These are phyloP conservation scores for Marronus borbonicus DNA, from an alignment of 2,888 invertebrate genomes.

Conservation along the genomic window DNA sequence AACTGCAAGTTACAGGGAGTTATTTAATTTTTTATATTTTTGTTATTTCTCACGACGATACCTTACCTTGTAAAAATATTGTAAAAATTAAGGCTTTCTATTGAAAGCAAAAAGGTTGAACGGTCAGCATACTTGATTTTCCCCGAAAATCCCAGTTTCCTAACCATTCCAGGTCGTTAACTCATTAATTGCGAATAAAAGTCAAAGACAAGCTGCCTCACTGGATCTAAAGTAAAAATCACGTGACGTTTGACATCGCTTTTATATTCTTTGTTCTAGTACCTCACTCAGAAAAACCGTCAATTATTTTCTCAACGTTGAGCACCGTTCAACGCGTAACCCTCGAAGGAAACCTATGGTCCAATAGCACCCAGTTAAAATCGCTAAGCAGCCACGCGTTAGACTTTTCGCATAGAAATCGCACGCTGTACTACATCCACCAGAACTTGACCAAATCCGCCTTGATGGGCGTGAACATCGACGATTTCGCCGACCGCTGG, in stretches of 20 bases:
- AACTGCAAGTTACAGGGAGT: too few relatives aligned
- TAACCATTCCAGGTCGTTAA: too few relatives aligned
- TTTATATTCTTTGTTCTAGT: slow-evolving; percentile 69
- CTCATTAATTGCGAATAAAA: too few relatives aligned
- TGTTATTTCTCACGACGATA: too few relatives aligned
- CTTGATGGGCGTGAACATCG: slow-evolving; percentile 79
- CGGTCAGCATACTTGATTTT: too few relatives aligned
- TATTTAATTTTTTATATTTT: too few relatives aligned
- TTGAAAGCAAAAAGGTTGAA: too few relatives aligned
- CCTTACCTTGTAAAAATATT: too few relatives aligned
- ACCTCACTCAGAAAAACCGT: slow-evolving; percentile 76
- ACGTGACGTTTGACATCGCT: not conserved
- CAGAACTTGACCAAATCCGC: slow-evolving; percentile 73
- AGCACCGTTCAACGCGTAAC: slow-evolving; percentile 77
- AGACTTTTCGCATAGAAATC: slow-evolving; percentile 80
- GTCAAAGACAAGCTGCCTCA: too few relatives aligned
- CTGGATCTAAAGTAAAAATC: too few relatives aligned
- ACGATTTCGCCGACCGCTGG: slow-evolving; percentile 76
- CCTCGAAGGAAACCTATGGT: slow-evolving; percentile 72
- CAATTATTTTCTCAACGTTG: slow-evolving; percentile 80
- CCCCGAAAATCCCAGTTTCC: too few relatives aligned
- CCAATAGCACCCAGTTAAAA: slow-evolving; percentile 68
- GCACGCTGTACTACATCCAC: slow-evolving; percentile 82
- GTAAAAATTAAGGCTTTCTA: too few relatives aligned
- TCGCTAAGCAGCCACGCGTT: slow-evolving; percentile 71